Evolutionary conservation across 2,888 invertebrate species (phyloP), one percentile per base, ranked within the genome.

Genomic region (Deroplatys truncata): DNA sequence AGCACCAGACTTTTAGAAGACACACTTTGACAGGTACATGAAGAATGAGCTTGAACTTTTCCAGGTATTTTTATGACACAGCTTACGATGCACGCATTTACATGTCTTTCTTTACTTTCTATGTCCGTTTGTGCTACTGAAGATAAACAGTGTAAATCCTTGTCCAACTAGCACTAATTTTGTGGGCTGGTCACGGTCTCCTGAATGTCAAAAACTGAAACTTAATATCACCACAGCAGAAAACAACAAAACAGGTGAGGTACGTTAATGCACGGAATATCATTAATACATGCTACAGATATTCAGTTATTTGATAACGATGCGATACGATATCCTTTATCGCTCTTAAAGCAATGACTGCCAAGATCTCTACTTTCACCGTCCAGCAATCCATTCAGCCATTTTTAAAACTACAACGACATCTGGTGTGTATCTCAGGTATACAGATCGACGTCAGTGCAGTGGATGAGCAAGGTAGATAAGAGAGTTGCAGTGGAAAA

Each of bases 371-470:
- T 88, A 90, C 87, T 90, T 87, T 86, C 90, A 86, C 90, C 56
- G 87, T 84, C 82, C 49, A 56, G 43, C 31, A 84, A 49, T 15
- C 72, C 43, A 49, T 56, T 82, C 90, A 84, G 90, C 90, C 90
- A 90, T 90, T 88, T 43, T 90, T 90, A 89, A 88, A 85, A 90
- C 90, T 89, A 89, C 87, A 84, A 72, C 87, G 90, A 88, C 88
- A 90, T 88, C 90, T 90, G 43, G 86, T 56, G 84, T 28, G 56
- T 15, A 43, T 20, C 28, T 83, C 28, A 56, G 88, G 43, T 84
- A 88, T 25, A 25, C 15, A n/a, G 25, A 20, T 25, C 84, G 56
- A 88, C 84, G 88, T 88, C 88, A 88, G 20, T 28, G 31, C 31
- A 84, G 56, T 72, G 84, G 29, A 84, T 84, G 84, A 84, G 29